A percentile compares a stretch with the other conserved stretches of the same genome.
Conservation (phyloP, 2,113 vertebrate genomes). For the Plecotus auritus region DNA sequence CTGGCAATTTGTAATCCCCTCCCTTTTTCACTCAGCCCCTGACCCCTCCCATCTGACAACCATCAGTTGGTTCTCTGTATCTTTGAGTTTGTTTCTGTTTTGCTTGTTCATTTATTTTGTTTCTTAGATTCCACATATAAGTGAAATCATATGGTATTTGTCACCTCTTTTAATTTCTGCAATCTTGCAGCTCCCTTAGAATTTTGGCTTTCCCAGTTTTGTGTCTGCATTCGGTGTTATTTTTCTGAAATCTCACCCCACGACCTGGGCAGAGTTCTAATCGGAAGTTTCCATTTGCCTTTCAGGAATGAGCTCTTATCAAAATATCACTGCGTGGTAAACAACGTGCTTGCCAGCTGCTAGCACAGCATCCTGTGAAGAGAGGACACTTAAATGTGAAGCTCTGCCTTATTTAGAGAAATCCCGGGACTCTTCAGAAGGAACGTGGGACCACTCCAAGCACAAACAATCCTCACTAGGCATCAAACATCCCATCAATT, state of each 20-base stretch:
- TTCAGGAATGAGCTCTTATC: conserved; percentile 51
- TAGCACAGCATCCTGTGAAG: not conserved
- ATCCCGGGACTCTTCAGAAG: not conserved
- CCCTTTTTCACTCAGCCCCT: not conserved
- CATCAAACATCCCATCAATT: not conserved
- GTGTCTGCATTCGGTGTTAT: not conserved
- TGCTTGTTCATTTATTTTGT: not conserved
- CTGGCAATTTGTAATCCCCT: not conserved
- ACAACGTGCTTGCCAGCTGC: not conserved
- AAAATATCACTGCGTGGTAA: conserved; percentile 16
- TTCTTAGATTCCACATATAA: not conserved
- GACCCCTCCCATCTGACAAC: not conserved
- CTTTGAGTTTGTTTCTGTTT: not conserved
- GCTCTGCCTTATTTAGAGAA: not conserved
- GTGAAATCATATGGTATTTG: not conserved
- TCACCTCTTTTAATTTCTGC: not conserved
- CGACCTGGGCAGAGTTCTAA: not conserved
- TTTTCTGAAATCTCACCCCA: not conserved
- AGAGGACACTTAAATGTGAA: not conserved
- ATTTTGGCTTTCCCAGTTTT: not conserved
- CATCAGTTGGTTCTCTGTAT: not conserved
- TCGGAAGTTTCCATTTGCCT: conserved; percentile 14
- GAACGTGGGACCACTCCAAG: not conserved
- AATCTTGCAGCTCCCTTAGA: not conserved
- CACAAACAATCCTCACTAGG: not conserved